Percentiles rank a stretch among this genome's conserved stretches.
Conservation (phyloP, 2,888 invertebrate species). For the Hofmannophila pseudospretella region DNA sequence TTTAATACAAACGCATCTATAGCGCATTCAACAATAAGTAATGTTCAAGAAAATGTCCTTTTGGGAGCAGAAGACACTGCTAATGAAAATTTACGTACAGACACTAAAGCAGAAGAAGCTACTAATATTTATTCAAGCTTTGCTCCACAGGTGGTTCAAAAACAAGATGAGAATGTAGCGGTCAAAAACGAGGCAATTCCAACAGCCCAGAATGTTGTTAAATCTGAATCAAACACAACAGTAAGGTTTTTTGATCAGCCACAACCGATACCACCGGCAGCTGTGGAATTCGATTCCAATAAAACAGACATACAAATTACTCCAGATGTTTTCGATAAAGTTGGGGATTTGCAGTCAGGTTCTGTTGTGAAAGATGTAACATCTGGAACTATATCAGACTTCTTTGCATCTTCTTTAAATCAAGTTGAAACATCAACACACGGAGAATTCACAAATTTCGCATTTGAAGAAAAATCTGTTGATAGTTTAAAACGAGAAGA, state of each 20-base stretch:
- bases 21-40: background rate
- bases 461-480: conserved; percentile 5
- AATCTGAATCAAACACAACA: conserved; percentile 3
- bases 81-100: background rate
- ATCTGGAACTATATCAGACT: background rate
- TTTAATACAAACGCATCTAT: background rate
- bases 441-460: conserved; percentile 9
- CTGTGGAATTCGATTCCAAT: background rate
- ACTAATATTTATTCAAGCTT: background rate
- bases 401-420: background rate
- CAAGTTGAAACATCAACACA: background rate
- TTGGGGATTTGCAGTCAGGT: background rate
- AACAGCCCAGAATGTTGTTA: background rate
- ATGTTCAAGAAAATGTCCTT: background rate
- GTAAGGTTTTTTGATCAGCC: conserved; percentile 14
- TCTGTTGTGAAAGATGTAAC: background rate
- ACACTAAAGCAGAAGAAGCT: background rate
- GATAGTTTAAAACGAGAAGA: background rate
- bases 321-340: background rate
- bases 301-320: background rate
- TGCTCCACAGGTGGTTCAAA: background rate
- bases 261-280: background rate
- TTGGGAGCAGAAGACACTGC: background rate
- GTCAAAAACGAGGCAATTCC: background rate
- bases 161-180: background rate